Evolutionary conservation across 2,113 vertebrate genomes (phyloP).

Genomic region (Picathartes gymnocephalus): DNA sequence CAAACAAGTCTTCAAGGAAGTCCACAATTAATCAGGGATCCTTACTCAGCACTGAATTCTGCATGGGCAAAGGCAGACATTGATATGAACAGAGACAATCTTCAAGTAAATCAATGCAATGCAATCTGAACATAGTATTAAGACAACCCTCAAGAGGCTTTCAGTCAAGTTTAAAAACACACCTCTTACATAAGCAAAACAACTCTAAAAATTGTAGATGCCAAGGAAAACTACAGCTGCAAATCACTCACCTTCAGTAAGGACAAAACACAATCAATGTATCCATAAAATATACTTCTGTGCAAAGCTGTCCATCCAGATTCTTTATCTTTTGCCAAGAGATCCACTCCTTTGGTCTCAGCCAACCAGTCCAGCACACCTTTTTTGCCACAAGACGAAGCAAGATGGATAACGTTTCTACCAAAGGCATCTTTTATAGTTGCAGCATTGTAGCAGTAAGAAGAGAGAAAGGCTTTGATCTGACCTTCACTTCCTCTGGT

Average conservation of each 20-base stretch:
- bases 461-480: slow-evolving; percentile 85
- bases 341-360: slow-evolving; percentile 84
- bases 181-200: not conserved
- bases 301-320: slow-evolving; percentile 96
- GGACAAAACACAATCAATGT: slow-evolving; percentile 91
- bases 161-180: not conserved
- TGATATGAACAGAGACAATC: not conserved
- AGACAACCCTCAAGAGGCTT: not conserved
- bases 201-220: not conserved
- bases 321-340: slow-evolving; percentile 87
- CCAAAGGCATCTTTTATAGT: slow-evolving; percentile 87
- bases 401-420: slow-evolving; percentile 87
- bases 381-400: slow-evolving; percentile 89
- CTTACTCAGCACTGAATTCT: not conserved
- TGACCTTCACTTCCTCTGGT: slow-evolving; percentile 86
- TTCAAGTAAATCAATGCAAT: not conserved
- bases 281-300: slow-evolving; percentile 93
- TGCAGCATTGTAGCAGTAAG: slow-evolving; percentile 88
- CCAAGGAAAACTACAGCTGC: not conserved
- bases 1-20: not conserved
- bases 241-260: slow-evolving; percentile 82
- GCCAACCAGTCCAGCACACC: slow-evolving; percentile 89
- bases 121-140: not conserved
- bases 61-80: not conserved
- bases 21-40: not conserved